Conservation (phyloP, 2,888 invertebrate species). For the Cheilosia grossa region DNA sequence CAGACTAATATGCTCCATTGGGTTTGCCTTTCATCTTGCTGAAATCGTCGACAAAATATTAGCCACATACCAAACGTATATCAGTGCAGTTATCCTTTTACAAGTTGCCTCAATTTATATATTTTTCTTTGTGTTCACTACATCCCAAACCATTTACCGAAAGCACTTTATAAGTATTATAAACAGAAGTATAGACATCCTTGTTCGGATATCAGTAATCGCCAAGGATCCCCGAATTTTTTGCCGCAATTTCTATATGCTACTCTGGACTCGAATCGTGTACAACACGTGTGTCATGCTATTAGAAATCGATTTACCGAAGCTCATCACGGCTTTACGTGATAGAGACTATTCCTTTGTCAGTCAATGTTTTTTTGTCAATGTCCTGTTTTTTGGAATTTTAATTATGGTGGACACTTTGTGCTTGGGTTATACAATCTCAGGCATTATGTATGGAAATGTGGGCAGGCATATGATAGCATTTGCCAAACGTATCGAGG, state of each 20-base stretch:
- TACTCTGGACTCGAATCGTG: neutral
- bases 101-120: neutral
- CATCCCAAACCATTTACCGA: neutral
- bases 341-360: neutral
- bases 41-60: neutral
- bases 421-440: constrained; percentile 9
- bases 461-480: constrained; percentile 12
- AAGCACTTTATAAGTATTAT: neutral
- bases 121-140: constrained; percentile 7
- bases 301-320: neutral
- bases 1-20: neutral
- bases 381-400: neutral
- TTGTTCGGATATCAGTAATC: neutral
- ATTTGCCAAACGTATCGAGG: constrained; percentile 8
- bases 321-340: neutral
- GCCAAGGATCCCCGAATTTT: neutral
- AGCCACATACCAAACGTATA: neutral
- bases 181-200: neutral
- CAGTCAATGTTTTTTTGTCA: neutral
- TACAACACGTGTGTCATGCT: neutral
- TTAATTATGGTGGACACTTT: constrained; percentile 11
- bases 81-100: neutral
- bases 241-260: neutral
- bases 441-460: neutral
- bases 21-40: neutral